Percentiles rank a stretch among this genome's conserved stretches.
phyloP scores from a whole-genome alignment of 2,888 invertebrate genomes.

The Cheilosia urbana region DNA sequence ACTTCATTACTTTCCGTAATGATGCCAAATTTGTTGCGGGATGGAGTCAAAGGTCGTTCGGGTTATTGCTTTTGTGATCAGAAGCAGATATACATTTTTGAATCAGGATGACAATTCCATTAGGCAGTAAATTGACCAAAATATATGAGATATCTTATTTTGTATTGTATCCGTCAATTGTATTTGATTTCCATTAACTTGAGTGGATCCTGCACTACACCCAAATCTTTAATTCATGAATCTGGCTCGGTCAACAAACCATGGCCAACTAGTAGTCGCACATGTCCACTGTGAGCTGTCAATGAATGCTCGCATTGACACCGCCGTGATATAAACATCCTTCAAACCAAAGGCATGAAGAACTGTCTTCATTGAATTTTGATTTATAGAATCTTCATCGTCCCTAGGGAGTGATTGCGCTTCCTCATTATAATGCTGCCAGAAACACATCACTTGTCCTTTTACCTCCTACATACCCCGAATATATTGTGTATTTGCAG shows the following conservation, averaged over 20 bases:
- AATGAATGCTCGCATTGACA: background rate
- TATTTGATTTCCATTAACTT: background rate
- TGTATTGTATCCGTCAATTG: too few species aligned
- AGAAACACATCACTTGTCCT: background rate
- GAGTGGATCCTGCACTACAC: background rate
- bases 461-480: background rate
- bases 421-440: background rate
- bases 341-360: background rate
- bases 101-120: background rate
- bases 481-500: background rate
- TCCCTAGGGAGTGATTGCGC: background rate
- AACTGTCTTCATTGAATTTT: background rate
- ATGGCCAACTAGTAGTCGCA: background rate
- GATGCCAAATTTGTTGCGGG: background rate
- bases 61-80: background rate
- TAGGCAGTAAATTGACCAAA: background rate
- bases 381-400: background rate
- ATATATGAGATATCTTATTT: background rate
- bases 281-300: background rate
- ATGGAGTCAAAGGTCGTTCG: background rate
- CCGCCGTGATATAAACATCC: background rate
- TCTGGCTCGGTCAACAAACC: background rate
- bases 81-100: background rate
- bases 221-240: slow-evolving; percentile 4
- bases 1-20: slow-evolving; percentile 8